Percentiles rank a stretch among this genome's conserved stretches.
phyloP scores from a whole-genome alignment of 2,888 invertebrate species.

The Vesta saturnalis region DNA sequence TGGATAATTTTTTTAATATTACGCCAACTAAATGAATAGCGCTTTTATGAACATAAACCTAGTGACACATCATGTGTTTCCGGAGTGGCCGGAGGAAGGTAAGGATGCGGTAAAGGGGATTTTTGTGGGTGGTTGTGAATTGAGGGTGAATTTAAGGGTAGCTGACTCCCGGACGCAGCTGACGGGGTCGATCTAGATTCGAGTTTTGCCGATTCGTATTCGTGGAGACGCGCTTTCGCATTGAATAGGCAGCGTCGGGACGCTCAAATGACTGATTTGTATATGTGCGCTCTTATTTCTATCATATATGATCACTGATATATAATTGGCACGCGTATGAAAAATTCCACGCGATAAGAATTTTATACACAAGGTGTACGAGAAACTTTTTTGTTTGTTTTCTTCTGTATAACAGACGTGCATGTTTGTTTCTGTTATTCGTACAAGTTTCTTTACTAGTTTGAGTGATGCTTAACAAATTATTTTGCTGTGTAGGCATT shows the following conservation, averaged over 20 bases:
- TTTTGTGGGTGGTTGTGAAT: conserved; percentile 29
- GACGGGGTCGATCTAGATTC: conserved; percentile 43
- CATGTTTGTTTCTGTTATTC: no score
- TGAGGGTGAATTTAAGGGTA: conserved; percentile 32
- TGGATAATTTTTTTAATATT: conserved; percentile 18
- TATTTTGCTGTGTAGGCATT: neutral
- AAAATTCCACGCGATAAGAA: conserved; percentile 20
- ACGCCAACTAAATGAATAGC: conserved; percentile 24
- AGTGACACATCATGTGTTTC: conserved; percentile 39
- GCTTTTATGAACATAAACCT: conserved; percentile 33
- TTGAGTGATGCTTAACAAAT: neutral
- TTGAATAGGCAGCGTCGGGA: conserved; percentile 38
- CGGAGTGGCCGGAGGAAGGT: conserved; percentile 34
- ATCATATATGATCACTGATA: conserved; percentile 31
- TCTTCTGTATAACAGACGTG: no score
- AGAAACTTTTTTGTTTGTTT: neutral
- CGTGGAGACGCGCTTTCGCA: conserved; percentile 41
- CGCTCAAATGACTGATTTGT: conserved; percentile 40
- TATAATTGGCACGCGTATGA: conserved; percentile 32
- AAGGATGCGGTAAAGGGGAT: conserved; percentile 37
- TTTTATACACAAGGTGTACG: neutral
- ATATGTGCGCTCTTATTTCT: conserved; percentile 32
- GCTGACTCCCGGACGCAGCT: conserved; percentile 45
- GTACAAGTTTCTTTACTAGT: no score
- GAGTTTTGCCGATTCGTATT: conserved; percentile 36